Evolutionary conservation across 2,797 vertebrate genomes (phyloP).

Genomic region (Labeo calbasu): DNA sequence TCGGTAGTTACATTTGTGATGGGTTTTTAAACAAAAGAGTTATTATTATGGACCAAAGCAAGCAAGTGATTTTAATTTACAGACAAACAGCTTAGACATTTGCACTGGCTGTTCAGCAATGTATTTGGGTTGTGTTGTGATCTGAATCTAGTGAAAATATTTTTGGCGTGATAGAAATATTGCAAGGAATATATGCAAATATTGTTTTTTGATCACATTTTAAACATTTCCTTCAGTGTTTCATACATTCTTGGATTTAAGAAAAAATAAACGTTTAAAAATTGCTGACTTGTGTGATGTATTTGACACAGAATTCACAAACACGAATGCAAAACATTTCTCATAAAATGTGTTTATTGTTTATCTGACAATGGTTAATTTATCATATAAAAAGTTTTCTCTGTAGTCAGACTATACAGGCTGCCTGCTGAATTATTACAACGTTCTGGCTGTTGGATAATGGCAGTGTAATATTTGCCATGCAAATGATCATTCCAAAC

Average conservation of each 20-base stretch:
- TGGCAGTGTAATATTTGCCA: constrained; percentile 38
- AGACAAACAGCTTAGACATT: constrained; percentile 16
- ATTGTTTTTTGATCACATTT: constrained; percentile 29
- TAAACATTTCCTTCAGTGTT: constrained; percentile 1
- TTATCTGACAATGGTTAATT: background rate
- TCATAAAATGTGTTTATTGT: background rate
- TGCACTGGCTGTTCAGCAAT: constrained; percentile 16
- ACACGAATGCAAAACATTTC: background rate
- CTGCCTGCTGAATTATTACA: background rate
- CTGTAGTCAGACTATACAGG: background rate
- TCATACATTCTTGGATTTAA: constrained; percentile 19
- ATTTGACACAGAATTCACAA: background rate
- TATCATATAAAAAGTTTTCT: background rate
- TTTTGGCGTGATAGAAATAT: background rate
- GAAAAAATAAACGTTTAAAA: constrained; percentile 22
- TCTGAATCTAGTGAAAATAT: constrained; percentile 3
- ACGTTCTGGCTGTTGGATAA: constrained; percentile 4
- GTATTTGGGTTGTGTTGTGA: constrained; percentile 20
- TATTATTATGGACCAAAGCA: constrained; percentile 29
- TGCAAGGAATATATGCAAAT: constrained; percentile 35
- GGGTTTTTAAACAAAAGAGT: background rate
- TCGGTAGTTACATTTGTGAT: constrained; percentile 5
- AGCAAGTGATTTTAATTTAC: constrained; percentile 3
- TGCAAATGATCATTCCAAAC: constrained; percentile 31
- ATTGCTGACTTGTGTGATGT: background rate